Conservation (phyloP, 2,888 invertebrate genomes). For the Molorchus minor region DNA sequence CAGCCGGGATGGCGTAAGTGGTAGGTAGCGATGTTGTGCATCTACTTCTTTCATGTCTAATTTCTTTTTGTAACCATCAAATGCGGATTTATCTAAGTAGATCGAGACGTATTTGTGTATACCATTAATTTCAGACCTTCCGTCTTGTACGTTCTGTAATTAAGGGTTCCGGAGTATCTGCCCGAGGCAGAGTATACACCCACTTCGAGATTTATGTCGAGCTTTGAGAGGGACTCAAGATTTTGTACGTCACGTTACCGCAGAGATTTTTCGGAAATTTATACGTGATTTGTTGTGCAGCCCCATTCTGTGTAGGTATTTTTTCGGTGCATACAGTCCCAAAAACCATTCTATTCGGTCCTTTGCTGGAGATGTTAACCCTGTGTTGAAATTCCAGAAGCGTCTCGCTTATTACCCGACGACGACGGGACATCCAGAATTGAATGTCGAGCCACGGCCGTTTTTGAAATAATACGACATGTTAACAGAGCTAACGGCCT, state of each 20-base stretch:
- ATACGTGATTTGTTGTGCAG: no score
- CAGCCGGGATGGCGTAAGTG: background rate
- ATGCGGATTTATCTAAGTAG: slow-evolving; percentile 2
- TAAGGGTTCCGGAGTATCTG: slow-evolving; percentile 1
- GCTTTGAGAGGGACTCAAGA: background rate
- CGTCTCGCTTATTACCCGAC: no score
- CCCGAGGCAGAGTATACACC: background rate
- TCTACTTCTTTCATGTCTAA: background rate
- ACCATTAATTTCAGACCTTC: slow-evolving; percentile 7
- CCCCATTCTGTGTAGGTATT: no score
- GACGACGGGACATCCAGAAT: background rate
- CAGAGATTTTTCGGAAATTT: no score
- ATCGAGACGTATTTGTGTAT: slow-evolving; percentile 1
- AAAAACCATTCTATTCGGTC: no score
- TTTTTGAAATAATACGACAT: slow-evolving; percentile 22
- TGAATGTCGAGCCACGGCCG: slow-evolving; percentile 15
- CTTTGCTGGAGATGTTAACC: no score
- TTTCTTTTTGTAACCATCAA: slow-evolving; percentile 8
- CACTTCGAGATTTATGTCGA: background rate
- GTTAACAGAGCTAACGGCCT: slow-evolving; percentile 43
- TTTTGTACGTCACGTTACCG: no score
- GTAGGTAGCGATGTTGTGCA: background rate
- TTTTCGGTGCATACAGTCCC: no score
- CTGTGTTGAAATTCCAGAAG: no score
- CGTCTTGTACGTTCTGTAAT: slow-evolving; percentile 5